Evolutionary conservation across 2,113 vertebrate genomes (phyloP).

Genomic region (Clupea harengus): DNA sequence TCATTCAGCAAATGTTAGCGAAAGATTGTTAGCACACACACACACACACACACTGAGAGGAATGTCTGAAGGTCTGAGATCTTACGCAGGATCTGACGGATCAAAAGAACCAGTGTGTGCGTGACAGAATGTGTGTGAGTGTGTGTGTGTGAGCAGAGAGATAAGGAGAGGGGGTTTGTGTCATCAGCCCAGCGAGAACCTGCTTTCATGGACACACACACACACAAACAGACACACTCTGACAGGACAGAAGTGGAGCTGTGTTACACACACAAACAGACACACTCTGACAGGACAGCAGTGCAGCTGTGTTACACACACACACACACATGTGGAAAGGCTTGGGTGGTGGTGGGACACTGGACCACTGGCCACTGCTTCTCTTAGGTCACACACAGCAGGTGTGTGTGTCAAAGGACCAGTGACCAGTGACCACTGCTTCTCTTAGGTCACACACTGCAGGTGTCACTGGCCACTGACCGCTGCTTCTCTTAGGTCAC

Average conservation of each 20-base stretch:
- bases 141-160: background rate
- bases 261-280: constrained; percentile 1
- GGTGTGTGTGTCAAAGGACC: background rate
- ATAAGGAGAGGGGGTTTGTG: constrained; percentile 42
- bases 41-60: background rate
- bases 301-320: no score
- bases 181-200: constrained; percentile 66
- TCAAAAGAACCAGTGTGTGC: background rate
- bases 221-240: constrained; percentile 44
- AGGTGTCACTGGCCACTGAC: no score
- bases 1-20: no score
- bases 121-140: background rate
- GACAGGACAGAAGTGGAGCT: background rate
- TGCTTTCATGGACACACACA: constrained; percentile 59
- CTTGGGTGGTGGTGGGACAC: background rate
- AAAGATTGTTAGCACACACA: no score
- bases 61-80: constrained; percentile 9
- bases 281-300: background rate
- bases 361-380: background rate
- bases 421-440: background rate
- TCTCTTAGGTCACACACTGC: background rate
- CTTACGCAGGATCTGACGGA: background rate
- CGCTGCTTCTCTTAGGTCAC: background rate
- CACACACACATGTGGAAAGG: background rate
- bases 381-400: background rate